These are phyloP conservation scores for Acropora yongei DNA, from an alignment of 64 coral and sea anemone species.

Conservation along the genomic window DNA sequence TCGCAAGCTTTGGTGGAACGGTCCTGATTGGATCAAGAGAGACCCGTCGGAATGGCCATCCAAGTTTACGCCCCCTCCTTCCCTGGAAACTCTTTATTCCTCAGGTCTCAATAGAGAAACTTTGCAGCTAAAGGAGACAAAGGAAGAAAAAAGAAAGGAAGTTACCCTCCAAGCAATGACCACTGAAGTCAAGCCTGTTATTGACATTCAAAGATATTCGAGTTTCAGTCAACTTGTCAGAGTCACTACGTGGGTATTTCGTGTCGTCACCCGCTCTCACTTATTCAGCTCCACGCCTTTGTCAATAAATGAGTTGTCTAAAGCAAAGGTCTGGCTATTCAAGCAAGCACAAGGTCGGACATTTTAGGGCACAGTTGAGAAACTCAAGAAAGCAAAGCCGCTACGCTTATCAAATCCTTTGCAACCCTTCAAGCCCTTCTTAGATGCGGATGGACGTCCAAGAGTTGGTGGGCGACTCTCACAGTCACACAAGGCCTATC, in stretches of 20 bases:
- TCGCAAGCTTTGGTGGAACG: conserved; percentile 64
- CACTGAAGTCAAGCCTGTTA: conserved; percentile 14
- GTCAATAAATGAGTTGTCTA: conserved; percentile 28
- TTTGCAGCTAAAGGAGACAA: conserved; percentile 27
- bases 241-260: conserved; percentile 35
- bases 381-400: conserved; percentile 34
- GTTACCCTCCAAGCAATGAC: conserved; percentile 15
- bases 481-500: conserved; percentile 21
- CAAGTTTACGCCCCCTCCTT: conserved; percentile 9
- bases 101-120: conserved; percentile 10
- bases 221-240: conserved; percentile 22
- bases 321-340: conserved; percentile 23
- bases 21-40: conserved; percentile 49
- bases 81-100: conserved; percentile 8
- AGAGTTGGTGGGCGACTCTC: conserved; percentile 34
- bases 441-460: conserved; percentile 59
- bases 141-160: neutral
- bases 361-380: conserved; percentile 4
- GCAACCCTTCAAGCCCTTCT: conserved; percentile 47
- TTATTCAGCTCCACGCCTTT: conserved; percentile 48
- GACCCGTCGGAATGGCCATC: conserved; percentile 21
- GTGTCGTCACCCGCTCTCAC: conserved; percentile 54
- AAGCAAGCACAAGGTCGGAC: conserved; percentile 31
- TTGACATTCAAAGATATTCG: conserved; percentile 37
- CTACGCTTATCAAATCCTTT: conserved; percentile 20